Percentiles rank a stretch among this genome's conserved stretches.
Evolutionary conservation across 1,140 invertebrate genomes (phyloP).

Genomic region (Heliconius congener): DNA sequence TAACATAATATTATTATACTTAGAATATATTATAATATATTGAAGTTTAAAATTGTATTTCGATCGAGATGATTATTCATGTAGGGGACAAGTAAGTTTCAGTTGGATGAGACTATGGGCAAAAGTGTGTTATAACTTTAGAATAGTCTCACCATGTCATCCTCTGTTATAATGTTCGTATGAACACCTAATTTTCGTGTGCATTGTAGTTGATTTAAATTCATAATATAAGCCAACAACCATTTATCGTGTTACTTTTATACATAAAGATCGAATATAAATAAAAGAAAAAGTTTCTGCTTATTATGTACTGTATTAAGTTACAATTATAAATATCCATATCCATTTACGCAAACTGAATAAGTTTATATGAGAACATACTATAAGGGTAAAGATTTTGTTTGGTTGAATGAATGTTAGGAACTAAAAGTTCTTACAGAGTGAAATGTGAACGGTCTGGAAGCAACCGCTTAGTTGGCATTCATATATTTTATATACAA

Average conservation of each 20-base stretch:
- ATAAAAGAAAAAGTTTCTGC: too few species aligned
- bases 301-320: too few species aligned
- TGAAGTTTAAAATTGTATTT: neutral
- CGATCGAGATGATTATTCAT: neutral
- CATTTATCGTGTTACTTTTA: neutral
- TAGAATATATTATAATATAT: neutral
- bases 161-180: neutral
- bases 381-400: too few species aligned
- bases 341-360: too few species aligned
- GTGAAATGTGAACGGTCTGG: too few species aligned
- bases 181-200: neutral
- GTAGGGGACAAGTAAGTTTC: neutral
- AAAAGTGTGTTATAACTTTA: neutral
- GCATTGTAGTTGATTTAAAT: neutral
- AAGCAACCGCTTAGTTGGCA: too few species aligned
- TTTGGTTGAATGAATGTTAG: too few species aligned
- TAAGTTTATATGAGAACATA: too few species aligned
- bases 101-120: neutral
- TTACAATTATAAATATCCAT: too few species aligned
- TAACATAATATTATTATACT: too few species aligned
- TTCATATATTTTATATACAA: too few species aligned
- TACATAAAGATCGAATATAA: neutral
- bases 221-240: neutral
- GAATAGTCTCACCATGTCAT: neutral
- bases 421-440: too few species aligned